Evolutionary conservation across 1,140 invertebrate genomes (phyloP).

Genomic region (Subanguina moxae): DNA sequence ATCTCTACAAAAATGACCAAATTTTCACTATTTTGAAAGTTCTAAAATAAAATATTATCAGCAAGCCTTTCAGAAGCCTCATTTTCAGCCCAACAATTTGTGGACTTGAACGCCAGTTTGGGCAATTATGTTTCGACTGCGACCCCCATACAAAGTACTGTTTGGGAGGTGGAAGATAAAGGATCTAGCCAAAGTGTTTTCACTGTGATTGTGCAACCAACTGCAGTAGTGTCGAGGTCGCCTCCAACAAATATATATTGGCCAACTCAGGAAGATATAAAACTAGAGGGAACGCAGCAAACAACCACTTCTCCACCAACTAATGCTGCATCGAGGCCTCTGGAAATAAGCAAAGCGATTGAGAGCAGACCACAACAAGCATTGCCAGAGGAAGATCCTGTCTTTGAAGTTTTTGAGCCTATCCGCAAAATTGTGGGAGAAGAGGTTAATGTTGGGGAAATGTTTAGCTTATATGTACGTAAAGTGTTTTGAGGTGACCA

Average conservation of each 20-base stretch:
- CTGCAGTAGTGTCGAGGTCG: neutral
- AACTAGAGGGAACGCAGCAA: neutral
- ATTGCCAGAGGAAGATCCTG: neutral
- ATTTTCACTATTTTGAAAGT: too few species aligned
- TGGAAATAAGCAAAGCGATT: neutral
- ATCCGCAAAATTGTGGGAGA: conserved; percentile 12
- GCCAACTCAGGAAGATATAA: neutral
- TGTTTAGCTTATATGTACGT: neutral
- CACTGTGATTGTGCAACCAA: neutral
- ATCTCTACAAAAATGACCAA: too few species aligned
- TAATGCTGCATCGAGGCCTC: neutral
- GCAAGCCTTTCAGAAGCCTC: too few species aligned
- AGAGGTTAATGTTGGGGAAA: too few species aligned
- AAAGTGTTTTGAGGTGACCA: neutral
- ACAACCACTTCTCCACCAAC: neutral
- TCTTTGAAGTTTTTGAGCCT: conserved; percentile 6
- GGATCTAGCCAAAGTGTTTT: neutral
- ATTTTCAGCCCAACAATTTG: too few species aligned
- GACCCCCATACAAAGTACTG: neutral
- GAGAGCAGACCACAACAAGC: neutral
- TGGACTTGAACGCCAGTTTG: neutral
- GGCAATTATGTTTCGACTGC: neutral
- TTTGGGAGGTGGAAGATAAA: neutral
- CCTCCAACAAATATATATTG: neutral
- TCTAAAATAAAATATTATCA: too few species aligned